Evolutionary conservation across 2,888 invertebrate genomes (phyloP), one percentile per base, ranked within the genome.

Genomic region (Hypselothyrea guttata): DNA sequence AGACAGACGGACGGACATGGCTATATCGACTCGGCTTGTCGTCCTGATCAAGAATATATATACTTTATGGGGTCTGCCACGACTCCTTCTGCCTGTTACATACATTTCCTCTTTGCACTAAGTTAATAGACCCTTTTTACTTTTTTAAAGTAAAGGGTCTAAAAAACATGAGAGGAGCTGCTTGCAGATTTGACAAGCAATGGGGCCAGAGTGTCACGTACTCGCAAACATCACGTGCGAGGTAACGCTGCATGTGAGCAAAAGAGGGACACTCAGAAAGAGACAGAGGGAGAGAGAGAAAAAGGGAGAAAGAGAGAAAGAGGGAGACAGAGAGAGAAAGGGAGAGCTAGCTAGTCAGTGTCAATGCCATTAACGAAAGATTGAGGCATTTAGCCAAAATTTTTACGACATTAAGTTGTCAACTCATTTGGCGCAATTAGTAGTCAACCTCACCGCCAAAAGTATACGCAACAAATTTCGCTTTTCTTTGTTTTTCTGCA

Each of bases 351-450:
- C 11, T 12, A 4, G 31, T n/a, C 75, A 65, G 64, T 61, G 83
- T 70, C 75, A 73, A 71, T 81, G 81, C 63, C 81, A 75, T 83
- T 81, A 70, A 65, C 70, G 65, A 62, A 71, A 75, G 75, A 76
- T 81, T 83, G 81, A 83, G 83, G 79, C 83, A 79, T 83, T 83
- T 83, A 83, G 79, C 74, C 65, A 56, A 72, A 72, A 79, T 70
- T 75, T 81, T 77, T 73, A 81, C 69, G 73, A 84, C 81, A 75
- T 86, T 79, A 86, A 84, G 86, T 86, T 86, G 81, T 84, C 84
- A 82, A 84, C 84, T 86, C 85, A 85, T 84, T 84, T 85, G 86
- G 59, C 77, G 77, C 78, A 84, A 87, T 84, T 84, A 84, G 71
- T 67, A 57, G 38, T 55, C 53, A 48, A 37, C 44, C 28, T 28